Base-by-base conservation (phyloP, 2,113 vertebrate species). In the Ploceus nigricollis region DNA sequence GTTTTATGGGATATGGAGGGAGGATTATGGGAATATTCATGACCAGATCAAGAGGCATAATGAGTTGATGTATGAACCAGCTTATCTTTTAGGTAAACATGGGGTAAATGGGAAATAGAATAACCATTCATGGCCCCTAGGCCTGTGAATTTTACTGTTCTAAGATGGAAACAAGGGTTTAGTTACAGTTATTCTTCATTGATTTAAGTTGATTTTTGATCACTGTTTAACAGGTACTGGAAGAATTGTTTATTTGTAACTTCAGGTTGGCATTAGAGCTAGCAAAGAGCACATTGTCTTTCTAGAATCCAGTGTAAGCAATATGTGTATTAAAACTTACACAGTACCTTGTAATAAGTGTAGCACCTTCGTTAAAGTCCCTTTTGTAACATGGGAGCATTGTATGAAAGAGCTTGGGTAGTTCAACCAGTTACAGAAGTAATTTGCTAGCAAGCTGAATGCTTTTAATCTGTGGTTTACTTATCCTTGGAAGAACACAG, bases 11-110 rank as follows among this genome's bases (percentile, higher is more conserved):
- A 98, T 98, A 86, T 97, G 96, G 97, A 98, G 97, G 97, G 96
- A 98, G 97, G 99, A 99, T 99, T 99, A 99, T 98, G 98, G 98
- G 98, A 99, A 99, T 99, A 99, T 99, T 99, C 99, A 99, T 99
- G 98, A 98, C 97, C 97, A 98, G 98, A 98, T 99, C 99, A 98
- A 98, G 98, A 98, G 94, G 93, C 95, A 96, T 98, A 98, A 97
- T 98, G 98, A 99, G 98, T 98, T 97, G 97, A 97, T 98, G 98
- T 98, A 98, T 98, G 98, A 98, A 98, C 97, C 97, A 96, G 98
- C 98, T 99, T 98, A 99, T 99, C 99, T 99, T 98, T 99, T 99
- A 98, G 97, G 99, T 98, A 99, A 99, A 99, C 98, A 99, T 47
- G 20, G 87, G 70, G 77, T 98, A 98, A 99, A 98, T 98, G 97